Percentiles rank a stretch among this genome's conserved stretches.
Conservation (phyloP, 2,797 vertebrate species). For the Coregonus suidteri region DNA sequence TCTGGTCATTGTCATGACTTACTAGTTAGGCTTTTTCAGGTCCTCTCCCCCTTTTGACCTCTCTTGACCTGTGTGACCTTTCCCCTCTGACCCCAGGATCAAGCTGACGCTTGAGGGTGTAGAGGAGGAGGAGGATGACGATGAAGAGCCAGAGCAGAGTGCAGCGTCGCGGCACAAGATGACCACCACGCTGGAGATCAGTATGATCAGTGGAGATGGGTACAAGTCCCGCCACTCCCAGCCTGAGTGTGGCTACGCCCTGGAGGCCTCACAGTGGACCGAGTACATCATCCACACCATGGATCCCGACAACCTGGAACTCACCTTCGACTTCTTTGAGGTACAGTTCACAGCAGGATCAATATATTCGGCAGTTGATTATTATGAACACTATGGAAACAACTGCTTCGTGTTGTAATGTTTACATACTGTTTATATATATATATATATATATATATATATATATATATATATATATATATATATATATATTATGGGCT, state of each 20-base stretch:
- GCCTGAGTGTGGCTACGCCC: constrained; percentile 91
- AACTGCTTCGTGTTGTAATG: background rate
- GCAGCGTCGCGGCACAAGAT: constrained; percentile 82
- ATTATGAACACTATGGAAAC: background rate
- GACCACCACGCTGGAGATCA: constrained; percentile 86
- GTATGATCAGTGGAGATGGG: constrained; percentile 84
- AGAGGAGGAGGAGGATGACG: constrained; percentile 81
- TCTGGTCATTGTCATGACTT: background rate
- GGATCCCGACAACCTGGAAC: constrained; percentile 95
- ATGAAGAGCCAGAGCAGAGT: constrained; percentile 73
- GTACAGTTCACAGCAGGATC: constrained; percentile 57
- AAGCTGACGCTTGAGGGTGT: constrained; percentile 89
- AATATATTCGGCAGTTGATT: background rate
- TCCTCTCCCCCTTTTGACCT: background rate
- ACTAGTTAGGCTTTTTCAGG: background rate
- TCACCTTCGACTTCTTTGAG: constrained; percentile 98
- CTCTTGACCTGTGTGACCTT: background rate
- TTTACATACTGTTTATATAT: too few species aligned
- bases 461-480: too few species aligned
- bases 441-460: too few species aligned
- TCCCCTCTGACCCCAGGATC: constrained; percentile 72
- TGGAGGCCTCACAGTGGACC: constrained; percentile 87
- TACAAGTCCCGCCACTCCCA: constrained; percentile 91
- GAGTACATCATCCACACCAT: constrained; percentile 96
- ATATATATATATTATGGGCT: too few species aligned